Evolutionary conservation across 2,888 invertebrate genomes (phyloP), one percentile per base, ranked within the genome.

Genomic region (Callyntrura sp.): DNA sequence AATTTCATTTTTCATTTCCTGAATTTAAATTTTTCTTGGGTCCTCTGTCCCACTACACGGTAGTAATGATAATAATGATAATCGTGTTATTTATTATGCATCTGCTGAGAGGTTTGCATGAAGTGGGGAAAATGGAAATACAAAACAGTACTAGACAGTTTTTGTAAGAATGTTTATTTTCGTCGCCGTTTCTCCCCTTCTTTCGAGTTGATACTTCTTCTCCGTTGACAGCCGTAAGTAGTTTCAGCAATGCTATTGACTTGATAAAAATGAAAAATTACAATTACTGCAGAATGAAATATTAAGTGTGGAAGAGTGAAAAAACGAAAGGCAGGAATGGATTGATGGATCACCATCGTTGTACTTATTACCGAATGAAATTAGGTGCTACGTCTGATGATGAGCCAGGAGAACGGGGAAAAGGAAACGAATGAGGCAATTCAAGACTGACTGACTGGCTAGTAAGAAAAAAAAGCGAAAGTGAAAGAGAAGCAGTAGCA

Each of bases 1-100:
- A 76, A 73, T 76, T 86, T 65, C 65, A 79, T 78, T 78, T 76
- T 86, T 65, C 65, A 79, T 78, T 78, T 79, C 51, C 62, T 55
- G 65, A 86, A 65, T 78, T 78, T 76, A 60, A 85, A 85, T 86
- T 86, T 85, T 14, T 20, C 17, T 20, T 35, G 2, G 17, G 14
- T 25, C 25, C 2, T n/a, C 48, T 2, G 20, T 48, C 51, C 55
- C n/a, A 70, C n/a, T 35, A 35, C 6, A 35, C n/a, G 35, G 48
- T 76, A 43, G 12, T 28, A 20, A 35, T 65, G 65, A 45, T 48
- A 35, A 79, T 60, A 60, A 57, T 79, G 55, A 79, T 79, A 60
- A 43, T 60, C 35, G 35, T 45, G 23, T 73, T 73, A 57, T 57
- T 57, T 79, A 23, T 43, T 73, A 48, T 14, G 60, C 11, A 35